A percentile compares a stretch with the other conserved stretches of the same genome.
phyloP scores from a whole-genome alignment of 2,888 invertebrate species.

The Lepeophtheirus nordmannii region DNA sequence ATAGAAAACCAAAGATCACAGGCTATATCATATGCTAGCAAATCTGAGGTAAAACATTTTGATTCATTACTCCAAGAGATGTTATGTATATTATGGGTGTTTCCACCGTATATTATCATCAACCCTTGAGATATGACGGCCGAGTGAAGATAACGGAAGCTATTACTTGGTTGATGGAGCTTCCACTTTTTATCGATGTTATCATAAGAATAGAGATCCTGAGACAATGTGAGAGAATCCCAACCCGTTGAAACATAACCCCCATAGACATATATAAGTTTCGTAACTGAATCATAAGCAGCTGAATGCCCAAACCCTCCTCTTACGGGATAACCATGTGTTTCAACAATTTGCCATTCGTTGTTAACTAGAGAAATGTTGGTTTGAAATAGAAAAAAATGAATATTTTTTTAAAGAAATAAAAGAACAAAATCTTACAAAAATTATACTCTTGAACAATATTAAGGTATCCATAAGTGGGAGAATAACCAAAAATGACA shows the following conservation, averaged over 20 bases:
- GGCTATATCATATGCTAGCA: conserved; percentile 70
- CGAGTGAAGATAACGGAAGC: conserved; percentile 63
- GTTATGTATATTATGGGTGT: conserved; percentile 83
- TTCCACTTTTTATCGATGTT: conserved; percentile 15
- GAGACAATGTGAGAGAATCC: conserved; percentile 56
- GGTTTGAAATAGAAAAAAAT: no score
- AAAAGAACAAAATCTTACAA: not conserved
- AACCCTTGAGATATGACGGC: conserved; percentile 68
- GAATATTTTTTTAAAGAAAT: not conserved
- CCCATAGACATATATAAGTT: conserved; percentile 75
- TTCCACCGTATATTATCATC: conserved; percentile 89
- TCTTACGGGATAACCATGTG: conserved; percentile 66
- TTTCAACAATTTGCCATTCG: conserved; percentile 57
- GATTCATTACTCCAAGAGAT: conserved; percentile 57
- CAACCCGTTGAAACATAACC: conserved; percentile 74
- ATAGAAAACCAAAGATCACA: conserved; percentile 57
- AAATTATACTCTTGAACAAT: conserved; percentile 52
- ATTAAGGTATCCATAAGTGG: conserved; percentile 82
- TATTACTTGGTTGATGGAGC: conserved; percentile 22
- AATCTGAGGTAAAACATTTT: conserved; percentile 74
- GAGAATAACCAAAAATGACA: conserved; percentile 89
- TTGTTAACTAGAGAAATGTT: conserved; percentile 41
- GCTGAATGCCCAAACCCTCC: conserved; percentile 85
- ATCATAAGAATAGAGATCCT: conserved; percentile 69
- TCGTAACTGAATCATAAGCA: conserved; percentile 59